These are phyloP conservation scores for Platysteira castanea DNA, from an alignment of 2,113 vertebrate species.

Conservation along the genomic window DNA sequence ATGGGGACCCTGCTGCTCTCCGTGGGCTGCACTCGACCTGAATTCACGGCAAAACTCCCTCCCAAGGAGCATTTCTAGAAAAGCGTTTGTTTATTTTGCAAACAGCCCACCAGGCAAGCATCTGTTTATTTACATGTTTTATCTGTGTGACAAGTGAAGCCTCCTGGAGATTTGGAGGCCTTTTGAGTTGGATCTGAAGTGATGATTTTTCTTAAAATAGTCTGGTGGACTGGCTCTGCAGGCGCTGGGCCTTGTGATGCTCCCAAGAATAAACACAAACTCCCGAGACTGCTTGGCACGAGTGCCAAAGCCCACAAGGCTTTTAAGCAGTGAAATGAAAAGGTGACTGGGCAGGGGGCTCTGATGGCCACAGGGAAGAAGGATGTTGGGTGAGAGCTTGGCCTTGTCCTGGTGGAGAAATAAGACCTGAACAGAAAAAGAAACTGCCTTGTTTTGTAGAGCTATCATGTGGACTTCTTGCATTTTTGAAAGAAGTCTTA, in stretches of 20 bases:
- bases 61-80: background rate
- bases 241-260: background rate
- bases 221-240: background rate
- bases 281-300: background rate
- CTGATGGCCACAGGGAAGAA: background rate
- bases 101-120: background rate
- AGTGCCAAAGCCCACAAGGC: fast-evolving
- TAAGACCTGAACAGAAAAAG: background rate
- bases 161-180: background rate
- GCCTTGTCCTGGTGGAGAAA: background rate
- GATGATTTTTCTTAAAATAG: background rate
- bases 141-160: conserved; percentile 5
- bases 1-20: background rate
- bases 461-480: background rate
- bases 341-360: background rate
- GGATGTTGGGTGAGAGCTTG: background rate
- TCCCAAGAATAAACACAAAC: background rate
- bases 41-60: background rate
- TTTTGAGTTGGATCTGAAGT: background rate
- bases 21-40: background rate
- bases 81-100: background rate
- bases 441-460: background rate
- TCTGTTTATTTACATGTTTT: conserved; percentile 41
- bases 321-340: background rate
- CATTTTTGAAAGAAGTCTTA: background rate